These are phyloP conservation scores for Manduca sexta DNA, from an alignment of 1,140 invertebrate species.

Conservation along the genomic window DNA sequence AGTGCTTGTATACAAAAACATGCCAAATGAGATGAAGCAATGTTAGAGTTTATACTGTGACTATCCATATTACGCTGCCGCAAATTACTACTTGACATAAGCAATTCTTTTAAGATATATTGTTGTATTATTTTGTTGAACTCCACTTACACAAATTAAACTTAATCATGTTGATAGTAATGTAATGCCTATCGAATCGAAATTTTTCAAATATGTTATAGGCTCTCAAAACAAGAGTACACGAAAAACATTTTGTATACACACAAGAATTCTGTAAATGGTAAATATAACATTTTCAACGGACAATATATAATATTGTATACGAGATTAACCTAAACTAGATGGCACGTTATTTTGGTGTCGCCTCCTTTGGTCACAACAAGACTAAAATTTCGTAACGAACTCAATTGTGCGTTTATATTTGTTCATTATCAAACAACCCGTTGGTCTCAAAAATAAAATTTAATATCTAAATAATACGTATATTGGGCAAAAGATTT, in stretches of 20 bases:
- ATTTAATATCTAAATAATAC: conserved; percentile 19
- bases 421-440: conserved; percentile 34
- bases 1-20: conserved; percentile 37
- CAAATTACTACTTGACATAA: too few species aligned
- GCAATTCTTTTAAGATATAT: conserved; percentile 20
- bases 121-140: conserved; percentile 33
- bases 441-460: conserved; percentile 16
- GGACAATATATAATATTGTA: conserved; percentile 74
- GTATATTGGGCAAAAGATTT: conserved; percentile 22
- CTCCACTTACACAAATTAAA: conserved; percentile 48
- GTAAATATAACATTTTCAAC: conserved; percentile 72
- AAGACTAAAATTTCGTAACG: conserved; percentile 44
- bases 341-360: conserved; percentile 73
- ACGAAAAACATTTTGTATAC: conserved; percentile 73
- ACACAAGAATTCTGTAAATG: conserved; percentile 74
- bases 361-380: conserved; percentile 68
- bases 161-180: conserved; percentile 40
- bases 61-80: conserved; percentile 25
- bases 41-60: conserved; percentile 26
- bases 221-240: conserved; percentile 75
- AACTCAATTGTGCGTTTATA: conserved; percentile 68
- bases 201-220: conserved; percentile 63
- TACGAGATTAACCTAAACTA: conserved; percentile 74
- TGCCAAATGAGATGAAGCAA: conserved; percentile 39
- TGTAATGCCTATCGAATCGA: conserved; percentile 49